phyloP scores from a whole-genome alignment of 1,140 invertebrate genomes.

The Hylaeus volcanicus region DNA sequence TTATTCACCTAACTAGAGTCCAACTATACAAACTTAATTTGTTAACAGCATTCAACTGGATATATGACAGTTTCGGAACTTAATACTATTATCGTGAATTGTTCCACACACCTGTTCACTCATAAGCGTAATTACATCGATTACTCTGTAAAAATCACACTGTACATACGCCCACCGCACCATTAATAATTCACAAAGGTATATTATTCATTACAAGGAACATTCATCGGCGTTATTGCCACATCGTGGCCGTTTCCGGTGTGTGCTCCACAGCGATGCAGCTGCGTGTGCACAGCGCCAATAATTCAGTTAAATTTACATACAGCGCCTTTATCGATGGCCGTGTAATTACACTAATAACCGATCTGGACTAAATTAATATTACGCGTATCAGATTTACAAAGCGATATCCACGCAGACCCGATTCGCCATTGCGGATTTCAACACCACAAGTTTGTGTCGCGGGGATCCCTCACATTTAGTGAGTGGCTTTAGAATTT shows the following conservation, averaged over 20 bases:
- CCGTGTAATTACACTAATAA: conserved; percentile 44
- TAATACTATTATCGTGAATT: no score
- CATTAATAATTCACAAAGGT: not conserved
- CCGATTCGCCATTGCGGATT: not conserved
- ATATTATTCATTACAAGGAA: conserved; percentile 29
- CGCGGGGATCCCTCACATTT: not conserved
- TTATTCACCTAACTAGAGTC: no score
- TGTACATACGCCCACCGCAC: no score
- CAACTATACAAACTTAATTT: no score
- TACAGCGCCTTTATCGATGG: conserved; percentile 15
- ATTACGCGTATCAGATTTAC: conserved; percentile 32
- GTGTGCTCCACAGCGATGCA: not conserved
- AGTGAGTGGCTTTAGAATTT: not conserved
- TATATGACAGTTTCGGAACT: no score
- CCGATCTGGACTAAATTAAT: conserved; percentile 32
- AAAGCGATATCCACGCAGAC: conserved; percentile 8
- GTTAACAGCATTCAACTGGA: no score
- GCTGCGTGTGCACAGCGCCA: conserved; percentile 3
- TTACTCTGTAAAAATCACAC: not conserved
- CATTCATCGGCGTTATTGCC: conserved; percentile 23
- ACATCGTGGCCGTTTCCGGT: not conserved
- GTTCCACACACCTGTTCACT: not conserved
- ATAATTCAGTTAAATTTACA: conserved; percentile 38
- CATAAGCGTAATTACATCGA: not conserved
- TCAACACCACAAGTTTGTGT: not conserved